Evolutionary conservation across 2,113 vertebrate species (phyloP).

Genomic region (Morone chrysops): DNA sequence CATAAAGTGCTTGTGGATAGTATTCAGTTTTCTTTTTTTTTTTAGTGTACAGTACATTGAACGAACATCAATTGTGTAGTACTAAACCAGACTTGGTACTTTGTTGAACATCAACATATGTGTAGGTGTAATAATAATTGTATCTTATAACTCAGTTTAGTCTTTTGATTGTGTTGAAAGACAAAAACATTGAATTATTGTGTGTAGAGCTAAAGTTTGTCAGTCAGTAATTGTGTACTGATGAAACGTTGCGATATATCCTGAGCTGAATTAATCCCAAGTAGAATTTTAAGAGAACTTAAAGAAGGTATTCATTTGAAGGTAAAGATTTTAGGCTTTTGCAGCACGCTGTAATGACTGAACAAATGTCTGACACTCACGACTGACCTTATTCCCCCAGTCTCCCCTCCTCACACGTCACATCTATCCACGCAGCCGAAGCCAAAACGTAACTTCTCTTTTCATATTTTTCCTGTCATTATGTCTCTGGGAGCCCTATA

Average conservation of each 20-base stretch:
- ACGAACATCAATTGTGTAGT: not conserved
- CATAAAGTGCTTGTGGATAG: constrained; percentile 56
- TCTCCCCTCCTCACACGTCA: constrained; percentile 38
- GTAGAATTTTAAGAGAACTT: too few relatives aligned
- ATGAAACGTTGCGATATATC: too few relatives aligned
- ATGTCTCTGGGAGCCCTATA: constrained; percentile 53
- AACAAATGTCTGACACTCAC: constrained; percentile 9
- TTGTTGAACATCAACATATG: too few relatives aligned
- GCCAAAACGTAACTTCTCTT: constrained; percentile 23
- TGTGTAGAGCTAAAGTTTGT: not conserved
- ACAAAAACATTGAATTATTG: too few relatives aligned
- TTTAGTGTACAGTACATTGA: not conserved
- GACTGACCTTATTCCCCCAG: constrained; percentile 34
- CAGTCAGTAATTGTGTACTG: too few relatives aligned
- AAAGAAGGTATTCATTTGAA: too few relatives aligned
- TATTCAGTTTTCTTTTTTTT: not conserved
- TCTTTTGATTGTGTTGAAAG: too few relatives aligned
- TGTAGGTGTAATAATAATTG: too few relatives aligned
- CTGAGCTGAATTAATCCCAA: too few relatives aligned
- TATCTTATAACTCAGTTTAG: too few relatives aligned
- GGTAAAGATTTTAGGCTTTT: too few relatives aligned
- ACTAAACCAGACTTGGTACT: too few relatives aligned
- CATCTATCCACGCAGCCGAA: constrained; percentile 43
- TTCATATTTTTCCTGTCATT: constrained; percentile 60
- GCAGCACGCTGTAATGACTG: not conserved